Conservation (phyloP, 2,888 invertebrate species). For the Temnothorax rugatulus region DNA sequence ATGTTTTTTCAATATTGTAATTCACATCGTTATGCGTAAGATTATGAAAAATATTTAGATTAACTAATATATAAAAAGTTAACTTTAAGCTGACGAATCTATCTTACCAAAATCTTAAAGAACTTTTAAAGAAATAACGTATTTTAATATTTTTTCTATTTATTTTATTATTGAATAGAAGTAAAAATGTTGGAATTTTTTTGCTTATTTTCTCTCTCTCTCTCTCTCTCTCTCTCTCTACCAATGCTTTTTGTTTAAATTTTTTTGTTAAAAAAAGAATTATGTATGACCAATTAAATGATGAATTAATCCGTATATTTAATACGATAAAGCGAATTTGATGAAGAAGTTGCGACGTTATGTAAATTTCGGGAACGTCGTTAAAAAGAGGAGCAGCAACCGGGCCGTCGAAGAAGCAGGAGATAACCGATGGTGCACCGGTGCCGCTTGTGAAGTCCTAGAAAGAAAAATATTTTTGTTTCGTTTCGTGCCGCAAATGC, state of each 20-base stretch:
- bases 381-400: conserved; percentile 54
- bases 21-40: neutral
- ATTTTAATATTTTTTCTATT: neutral
- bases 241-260: neutral
- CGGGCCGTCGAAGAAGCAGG: conserved; percentile 23
- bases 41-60: neutral
- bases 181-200: neutral
- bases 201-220: neutral
- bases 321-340: neutral
- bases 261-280: neutral
- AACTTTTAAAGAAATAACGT: too few relatives aligned
- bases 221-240: neutral
- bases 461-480: conserved; percentile 84
- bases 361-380: conserved; percentile 55
- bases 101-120: neutral
- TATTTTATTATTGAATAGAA: neutral
- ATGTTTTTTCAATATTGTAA: neutral
- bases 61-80: neutral
- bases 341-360: conserved; percentile 57
- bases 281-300: neutral
- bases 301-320: conserved; percentile 35
- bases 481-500: conserved; percentile 61
- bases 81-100: neutral
- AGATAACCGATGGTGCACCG: conserved; percentile 44
- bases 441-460: conserved; percentile 64